Conservation (phyloP, 2,797 vertebrate species). For the Tauraco hartlaubi region DNA sequence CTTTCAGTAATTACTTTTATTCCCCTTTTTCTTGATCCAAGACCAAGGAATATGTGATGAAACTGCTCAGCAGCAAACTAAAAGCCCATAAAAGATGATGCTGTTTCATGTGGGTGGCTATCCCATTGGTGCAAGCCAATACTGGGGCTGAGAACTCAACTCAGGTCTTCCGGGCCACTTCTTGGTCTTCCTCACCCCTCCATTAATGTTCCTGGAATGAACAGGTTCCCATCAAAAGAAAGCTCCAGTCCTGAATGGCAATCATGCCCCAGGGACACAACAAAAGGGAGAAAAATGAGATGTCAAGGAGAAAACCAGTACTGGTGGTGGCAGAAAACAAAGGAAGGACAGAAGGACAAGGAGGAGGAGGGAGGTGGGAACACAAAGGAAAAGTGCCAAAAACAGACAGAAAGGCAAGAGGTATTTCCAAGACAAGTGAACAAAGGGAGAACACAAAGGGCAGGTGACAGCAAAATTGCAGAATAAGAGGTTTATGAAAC, state of each 20-base stretch:
- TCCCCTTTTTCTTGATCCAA: neutral
- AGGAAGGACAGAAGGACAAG: neutral
- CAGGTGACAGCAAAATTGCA: neutral
- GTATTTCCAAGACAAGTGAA: neutral
- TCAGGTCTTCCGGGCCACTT: neutral
- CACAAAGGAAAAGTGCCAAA: neutral
- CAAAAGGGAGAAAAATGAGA: neutral
- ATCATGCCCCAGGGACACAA: neutral
- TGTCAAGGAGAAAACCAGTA: neutral
- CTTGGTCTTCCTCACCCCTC: neutral
- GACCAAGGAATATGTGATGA: neutral
- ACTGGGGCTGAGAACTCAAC: neutral
- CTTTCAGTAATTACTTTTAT: neutral
- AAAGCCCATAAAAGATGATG: neutral
- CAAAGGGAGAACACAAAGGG: neutral
- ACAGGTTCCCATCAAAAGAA: neutral
- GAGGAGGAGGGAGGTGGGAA: neutral
- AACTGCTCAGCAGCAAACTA: neutral
- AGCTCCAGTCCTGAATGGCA: neutral
- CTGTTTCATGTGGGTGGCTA: rapidly evolving
- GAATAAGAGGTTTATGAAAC: neutral
- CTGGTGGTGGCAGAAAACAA: rapidly evolving
- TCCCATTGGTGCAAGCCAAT: neutral
- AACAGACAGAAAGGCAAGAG: neutral
- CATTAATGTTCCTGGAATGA: neutral